A percentile compares a stretch with the other conserved stretches of the same genome.
These are phyloP conservation scores for Scaptomyza hsui DNA, from an alignment of 1,140 invertebrate genomes.

Conservation along the genomic window DNA sequence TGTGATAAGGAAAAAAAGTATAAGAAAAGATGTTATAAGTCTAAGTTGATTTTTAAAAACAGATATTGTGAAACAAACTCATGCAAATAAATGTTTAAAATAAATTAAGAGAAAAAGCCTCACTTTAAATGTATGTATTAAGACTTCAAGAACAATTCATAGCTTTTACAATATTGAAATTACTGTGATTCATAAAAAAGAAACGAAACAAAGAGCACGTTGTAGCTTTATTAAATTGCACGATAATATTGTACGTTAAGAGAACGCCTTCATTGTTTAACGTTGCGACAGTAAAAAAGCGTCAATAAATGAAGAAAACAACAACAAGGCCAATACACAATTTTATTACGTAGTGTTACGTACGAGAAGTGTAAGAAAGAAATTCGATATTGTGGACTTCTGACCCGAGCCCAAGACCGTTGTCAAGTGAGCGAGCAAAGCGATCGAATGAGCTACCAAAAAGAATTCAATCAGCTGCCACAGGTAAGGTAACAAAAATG, in stretches of 20 bases:
- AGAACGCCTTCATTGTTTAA: constrained; percentile 55
- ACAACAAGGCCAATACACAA: constrained; percentile 19
- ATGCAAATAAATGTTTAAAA: too few species aligned
- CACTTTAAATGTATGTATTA: too few species aligned
- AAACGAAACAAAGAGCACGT: constrained; percentile 1
- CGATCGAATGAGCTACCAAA: constrained; percentile 57
- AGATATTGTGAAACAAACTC: too few species aligned
- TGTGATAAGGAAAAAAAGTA: neutral
- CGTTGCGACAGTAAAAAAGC: constrained; percentile 23
- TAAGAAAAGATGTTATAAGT: too few species aligned
- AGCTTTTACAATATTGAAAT: neutral
- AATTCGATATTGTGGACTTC: constrained; percentile 72
- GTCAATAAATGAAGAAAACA: constrained; percentile 24
- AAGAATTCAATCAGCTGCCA: constrained; percentile 47
- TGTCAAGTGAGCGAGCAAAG: constrained; percentile 41
- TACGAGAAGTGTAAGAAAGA: constrained; percentile 44
- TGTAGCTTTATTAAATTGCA: constrained; percentile 43
- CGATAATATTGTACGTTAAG: constrained; percentile 52
- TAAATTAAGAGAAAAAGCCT: too few species aligned
- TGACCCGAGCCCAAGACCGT: constrained; percentile 55
- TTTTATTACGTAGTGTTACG: constrained; percentile 67
- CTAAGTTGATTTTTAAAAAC: too few species aligned
- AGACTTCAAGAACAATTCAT: neutral
- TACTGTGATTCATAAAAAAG: constrained; percentile 8
- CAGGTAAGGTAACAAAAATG: constrained; percentile 13